Percentiles rank a stretch among this genome's conserved stretches.
Evolutionary conservation across 2,113 vertebrate species (phyloP).

Genomic region (Reinhardtius hippoglossoides): DNA sequence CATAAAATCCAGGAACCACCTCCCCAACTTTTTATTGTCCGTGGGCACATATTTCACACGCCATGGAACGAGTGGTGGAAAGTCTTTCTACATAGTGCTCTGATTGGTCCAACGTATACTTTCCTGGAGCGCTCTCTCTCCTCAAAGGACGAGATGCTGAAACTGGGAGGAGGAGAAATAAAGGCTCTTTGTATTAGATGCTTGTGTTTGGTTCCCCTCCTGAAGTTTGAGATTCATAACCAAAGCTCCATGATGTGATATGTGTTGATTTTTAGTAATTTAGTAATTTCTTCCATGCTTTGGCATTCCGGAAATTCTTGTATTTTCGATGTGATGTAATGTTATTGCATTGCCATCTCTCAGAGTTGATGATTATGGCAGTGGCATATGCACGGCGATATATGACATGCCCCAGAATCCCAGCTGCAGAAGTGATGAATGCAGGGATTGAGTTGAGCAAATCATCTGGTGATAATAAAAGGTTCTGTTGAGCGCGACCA

Average conservation of each 20-base stretch:
- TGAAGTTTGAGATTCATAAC: constrained; percentile 3
- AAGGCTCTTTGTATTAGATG: constrained; percentile 62
- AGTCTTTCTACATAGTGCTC: constrained; percentile 48
- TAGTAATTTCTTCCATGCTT: not conserved
- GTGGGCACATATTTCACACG: constrained; percentile 63
- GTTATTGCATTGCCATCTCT: not conserved
- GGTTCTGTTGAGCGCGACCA: constrained; percentile 54
- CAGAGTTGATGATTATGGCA: constrained; percentile 3
- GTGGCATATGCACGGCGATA: not conserved
- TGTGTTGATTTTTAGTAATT: too few species aligned
- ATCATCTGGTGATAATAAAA: constrained; percentile 68
- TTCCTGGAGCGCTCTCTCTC: constrained; percentile 69
- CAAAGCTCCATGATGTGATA: not conserved
- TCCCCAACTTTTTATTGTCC: constrained; percentile 63
- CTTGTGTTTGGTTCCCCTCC: not conserved
- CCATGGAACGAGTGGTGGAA: constrained; percentile 72
- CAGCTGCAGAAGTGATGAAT: constrained; percentile 42
- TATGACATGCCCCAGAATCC: constrained; percentile 19
- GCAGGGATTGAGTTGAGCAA: constrained; percentile 30
- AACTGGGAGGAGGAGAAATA: constrained; percentile 41
- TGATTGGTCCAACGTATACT: constrained; percentile 68
- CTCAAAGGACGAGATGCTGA: constrained; percentile 66
- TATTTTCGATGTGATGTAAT: not conserved
- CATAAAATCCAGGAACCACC: constrained; percentile 58
- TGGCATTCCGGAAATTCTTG: not conserved